These are phyloP conservation scores for Triplophysa siluroides DNA, from an alignment of 2,113 vertebrate genomes.

Conservation along the genomic window DNA sequence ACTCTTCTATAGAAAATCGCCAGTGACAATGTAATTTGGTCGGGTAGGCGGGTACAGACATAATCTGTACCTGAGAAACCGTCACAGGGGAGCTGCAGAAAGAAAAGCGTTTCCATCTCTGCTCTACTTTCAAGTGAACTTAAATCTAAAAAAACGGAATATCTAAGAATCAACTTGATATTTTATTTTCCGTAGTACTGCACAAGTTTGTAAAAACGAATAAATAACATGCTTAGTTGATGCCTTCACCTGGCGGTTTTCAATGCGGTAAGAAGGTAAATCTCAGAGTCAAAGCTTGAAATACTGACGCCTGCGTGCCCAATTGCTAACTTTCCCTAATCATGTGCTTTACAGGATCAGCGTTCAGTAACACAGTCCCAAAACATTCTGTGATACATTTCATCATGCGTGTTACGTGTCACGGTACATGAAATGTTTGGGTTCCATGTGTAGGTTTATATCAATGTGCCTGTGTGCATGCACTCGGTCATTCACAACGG, in stretches of 20 bases:
- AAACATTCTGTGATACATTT: constrained; percentile 12
- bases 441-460: constrained; percentile 14
- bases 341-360: neutral
- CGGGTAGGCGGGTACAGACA: neutral
- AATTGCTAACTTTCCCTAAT: neutral
- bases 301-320: too few relatives aligned
- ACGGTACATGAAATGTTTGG: constrained; percentile 12
- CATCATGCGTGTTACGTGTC: neutral
- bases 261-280: neutral
- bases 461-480: constrained; percentile 20
- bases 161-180: neutral
- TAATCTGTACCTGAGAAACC: constrained; percentile 21
- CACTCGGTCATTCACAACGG: constrained; percentile 67
- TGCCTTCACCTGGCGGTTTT: neutral
- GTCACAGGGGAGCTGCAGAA: constrained; percentile 35
- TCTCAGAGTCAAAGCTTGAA: neutral
- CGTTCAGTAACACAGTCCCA: neutral
- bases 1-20: constrained; percentile 19
- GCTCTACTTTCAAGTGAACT: neutral
- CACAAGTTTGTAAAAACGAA: neutral
- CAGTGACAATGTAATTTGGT: constrained; percentile 36
- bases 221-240: neutral
- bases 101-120: constrained; percentile 18
- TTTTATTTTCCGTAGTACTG: neutral
- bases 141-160: neutral